A percentile compares a stretch with the other conserved stretches of the same genome.
Conservation (phyloP, 2,113 vertebrate species). For the Gambusia affinis region DNA sequence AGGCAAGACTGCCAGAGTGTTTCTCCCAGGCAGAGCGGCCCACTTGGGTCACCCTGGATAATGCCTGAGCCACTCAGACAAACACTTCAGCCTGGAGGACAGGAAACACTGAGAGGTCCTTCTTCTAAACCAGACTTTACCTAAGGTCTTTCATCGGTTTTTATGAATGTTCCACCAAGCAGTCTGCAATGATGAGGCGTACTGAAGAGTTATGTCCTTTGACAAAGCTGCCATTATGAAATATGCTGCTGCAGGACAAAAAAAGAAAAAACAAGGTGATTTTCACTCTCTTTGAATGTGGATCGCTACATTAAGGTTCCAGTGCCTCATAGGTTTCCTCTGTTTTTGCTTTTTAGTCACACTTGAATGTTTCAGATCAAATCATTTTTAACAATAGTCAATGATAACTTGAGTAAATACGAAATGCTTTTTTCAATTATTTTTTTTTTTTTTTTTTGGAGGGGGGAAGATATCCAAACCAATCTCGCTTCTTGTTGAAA, state of each 20-base stretch:
- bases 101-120: slow-evolving; percentile 53
- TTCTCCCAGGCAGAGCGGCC: slow-evolving; percentile 48
- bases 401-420: too few relatives aligned
- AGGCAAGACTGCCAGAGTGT: slow-evolving; percentile 24
- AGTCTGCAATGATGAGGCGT: slow-evolving; percentile 21
- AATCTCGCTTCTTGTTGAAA: too few relatives aligned
- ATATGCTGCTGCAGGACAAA: slow-evolving; percentile 1
- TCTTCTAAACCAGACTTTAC: slow-evolving; percentile 43
- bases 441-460: too few relatives aligned
- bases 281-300: background rate
- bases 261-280: background rate
- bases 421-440: too few relatives aligned
- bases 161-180: slow-evolving; percentile 55
- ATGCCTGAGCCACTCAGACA: slow-evolving; percentile 59
- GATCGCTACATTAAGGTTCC: background rate
- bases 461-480: too few relatives aligned
- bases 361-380: too few relatives aligned
- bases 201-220: slow-evolving; percentile 22
- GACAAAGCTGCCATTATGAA: slow-evolving; percentile 12
- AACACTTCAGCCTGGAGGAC: slow-evolving; percentile 64
- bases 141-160: slow-evolving; percentile 65
- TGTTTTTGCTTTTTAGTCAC: too few relatives aligned
- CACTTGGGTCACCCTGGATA: slow-evolving; percentile 56
- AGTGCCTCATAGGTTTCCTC: background rate
- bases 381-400: too few relatives aligned